Evolutionary conservation across 2,888 invertebrate genomes (phyloP), one percentile per base, ranked within the genome.

Genomic region (Coecobrya sp.): DNA sequence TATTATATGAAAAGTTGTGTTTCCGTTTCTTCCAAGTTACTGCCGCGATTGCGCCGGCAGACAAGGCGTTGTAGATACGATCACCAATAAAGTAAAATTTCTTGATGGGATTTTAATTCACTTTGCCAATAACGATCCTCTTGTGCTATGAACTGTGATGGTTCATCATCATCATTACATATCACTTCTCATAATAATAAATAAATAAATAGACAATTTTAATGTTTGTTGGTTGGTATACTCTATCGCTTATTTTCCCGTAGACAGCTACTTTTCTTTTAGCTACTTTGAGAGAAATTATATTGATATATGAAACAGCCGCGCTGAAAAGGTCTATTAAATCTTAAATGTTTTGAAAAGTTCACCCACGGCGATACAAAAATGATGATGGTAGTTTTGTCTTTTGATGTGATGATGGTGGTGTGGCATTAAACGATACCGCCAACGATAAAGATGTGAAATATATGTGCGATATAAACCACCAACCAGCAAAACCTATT

Each of bases 61-160:
- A 55, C n/a, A 36, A 73, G 45, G 52, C 27, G 27, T 25, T 49
- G 36, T 13, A 22, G 55, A 81, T 81, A 25, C 13, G n/a, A 55
- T 81, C 55, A 27, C 49, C 49, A 55, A 52, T 52, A 55, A 27
- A 55, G 55, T 52, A 55, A 52, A 84, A 84, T 36, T n/a, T 84
- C 84, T 62, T 68, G 68, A 86, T 86, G 68, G 36, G 85, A 45
- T 86, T 86, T 86, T 86, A 68, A 86, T 86, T 86, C 68, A 86
- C 36, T 86, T 86, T 52, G 49, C n/a, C 85, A 45, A 49, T 86
- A 86, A 86, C 68, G 42, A 59, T 73, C 36, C 27, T 52, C 2
- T 27, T 27, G 11, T 30, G 52, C 49, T 30, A 79, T 49, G 19
- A 73, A 36, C 30, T 19, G 13, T 42, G 22, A 81, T 52, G 81